Percentiles rank a stretch among this genome's conserved stretches.
Conservation (phyloP, 2,888 invertebrate species). For the Nipponacmea schrenckii region DNA sequence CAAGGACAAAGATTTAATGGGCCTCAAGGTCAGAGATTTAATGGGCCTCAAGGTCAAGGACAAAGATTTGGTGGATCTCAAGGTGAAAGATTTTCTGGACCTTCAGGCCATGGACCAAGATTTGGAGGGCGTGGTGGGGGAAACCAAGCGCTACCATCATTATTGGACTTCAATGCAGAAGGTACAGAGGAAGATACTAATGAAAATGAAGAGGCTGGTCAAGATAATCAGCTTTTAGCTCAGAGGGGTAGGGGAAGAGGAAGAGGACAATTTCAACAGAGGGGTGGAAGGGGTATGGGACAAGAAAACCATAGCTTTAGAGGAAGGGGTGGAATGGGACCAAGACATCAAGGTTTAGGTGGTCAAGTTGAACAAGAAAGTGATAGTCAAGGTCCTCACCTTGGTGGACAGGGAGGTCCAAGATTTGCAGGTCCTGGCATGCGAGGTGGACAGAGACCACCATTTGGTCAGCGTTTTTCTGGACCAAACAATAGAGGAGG, state of each 20-base stretch:
- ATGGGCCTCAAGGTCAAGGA: conserved; percentile 12
- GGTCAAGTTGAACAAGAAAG: background rate
- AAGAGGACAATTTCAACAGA: background rate
- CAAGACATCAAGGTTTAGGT: conserved; percentile 19
- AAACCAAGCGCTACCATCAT: background rate
- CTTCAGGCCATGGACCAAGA: conserved; percentile 10
- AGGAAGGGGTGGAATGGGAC: conserved; percentile 29
- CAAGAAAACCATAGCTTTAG: conserved; percentile 10
- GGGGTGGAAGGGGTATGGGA: conserved; percentile 9
- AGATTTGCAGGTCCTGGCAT: background rate
- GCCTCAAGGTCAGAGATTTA: conserved; percentile 12
- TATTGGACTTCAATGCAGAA: conserved; percentile 2
- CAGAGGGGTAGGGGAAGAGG: conserved; percentile 11
- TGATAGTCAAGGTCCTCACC: background rate
- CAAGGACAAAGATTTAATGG: conserved; percentile 25
- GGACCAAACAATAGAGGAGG: conserved; percentile 12
- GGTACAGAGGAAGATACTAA: conserved; percentile 7
- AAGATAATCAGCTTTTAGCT: conserved; percentile 11
- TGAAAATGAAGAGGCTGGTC: background rate
- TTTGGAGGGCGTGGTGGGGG: background rate
- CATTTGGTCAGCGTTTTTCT: background rate
- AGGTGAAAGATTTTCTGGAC: conserved; percentile 22
- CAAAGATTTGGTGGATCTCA: conserved; percentile 8
- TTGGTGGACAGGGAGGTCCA: conserved; percentile 9
- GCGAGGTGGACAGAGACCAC: background rate